A percentile compares a stretch with the other conserved stretches of the same genome.
Conservation (phyloP, 2,113 vertebrate species). For the Mus pahari region DNA sequence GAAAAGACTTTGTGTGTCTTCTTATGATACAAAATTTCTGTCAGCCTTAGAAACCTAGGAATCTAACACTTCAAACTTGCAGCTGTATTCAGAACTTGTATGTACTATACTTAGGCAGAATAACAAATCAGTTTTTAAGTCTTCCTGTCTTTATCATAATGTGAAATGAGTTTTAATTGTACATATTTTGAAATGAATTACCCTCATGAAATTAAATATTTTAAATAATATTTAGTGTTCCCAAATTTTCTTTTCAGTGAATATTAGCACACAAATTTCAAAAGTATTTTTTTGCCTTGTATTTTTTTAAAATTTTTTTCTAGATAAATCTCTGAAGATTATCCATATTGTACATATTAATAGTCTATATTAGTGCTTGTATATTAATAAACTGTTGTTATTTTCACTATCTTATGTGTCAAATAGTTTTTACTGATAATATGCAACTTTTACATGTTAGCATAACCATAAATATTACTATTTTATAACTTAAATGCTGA, state of each 20-base stretch:
- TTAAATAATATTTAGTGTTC: neutral
- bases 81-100: neutral
- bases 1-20: neutral
- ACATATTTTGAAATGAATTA: neutral
- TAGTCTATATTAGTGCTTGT: neutral
- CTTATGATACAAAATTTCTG: neutral
- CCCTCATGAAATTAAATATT: neutral
- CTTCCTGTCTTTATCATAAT: neutral
- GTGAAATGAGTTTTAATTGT: neutral
- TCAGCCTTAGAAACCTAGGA: accelerated
- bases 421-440: neutral
- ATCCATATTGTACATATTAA: neutral
- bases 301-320: neutral
- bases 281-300: neutral
- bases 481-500: neutral
- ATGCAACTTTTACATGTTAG: neutral
- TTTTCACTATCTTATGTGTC: neutral
- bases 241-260: neutral
- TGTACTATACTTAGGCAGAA: neutral
- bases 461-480: neutral
- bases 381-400: neutral
- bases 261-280: neutral
- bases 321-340: neutral
- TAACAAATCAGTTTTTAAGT: neutral
- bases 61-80: neutral